phyloP scores from a whole-genome alignment of 2,113 vertebrate genomes.

The Psittacara wagleri region DNA sequence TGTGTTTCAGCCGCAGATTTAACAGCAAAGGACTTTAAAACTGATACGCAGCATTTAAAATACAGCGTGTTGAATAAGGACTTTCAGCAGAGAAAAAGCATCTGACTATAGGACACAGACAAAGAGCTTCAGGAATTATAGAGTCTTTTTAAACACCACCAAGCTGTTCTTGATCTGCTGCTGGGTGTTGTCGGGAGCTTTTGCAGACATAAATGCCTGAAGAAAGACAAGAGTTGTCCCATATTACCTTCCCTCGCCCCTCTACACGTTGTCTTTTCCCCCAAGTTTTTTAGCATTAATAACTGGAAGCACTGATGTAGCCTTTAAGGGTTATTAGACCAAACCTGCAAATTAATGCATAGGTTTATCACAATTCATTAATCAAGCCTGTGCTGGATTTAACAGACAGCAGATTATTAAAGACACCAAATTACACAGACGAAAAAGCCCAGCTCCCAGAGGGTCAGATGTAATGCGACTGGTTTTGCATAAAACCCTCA shows the following conservation, averaged over 20 bases:
- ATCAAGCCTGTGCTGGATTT: constrained; percentile 78
- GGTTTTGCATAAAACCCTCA: constrained; percentile 82
- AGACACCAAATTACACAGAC: constrained; percentile 78
- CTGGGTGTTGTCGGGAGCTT: neutral
- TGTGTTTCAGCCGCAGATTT: neutral
- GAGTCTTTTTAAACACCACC: neutral
- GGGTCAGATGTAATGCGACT: constrained; percentile 77
- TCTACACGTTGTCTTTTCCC: constrained; percentile 53
- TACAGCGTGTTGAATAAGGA: neutral
- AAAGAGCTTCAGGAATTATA: neutral
- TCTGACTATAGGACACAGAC: neutral
- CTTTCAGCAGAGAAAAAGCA: neutral
- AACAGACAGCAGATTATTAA: constrained; percentile 82
- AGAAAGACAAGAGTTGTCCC: constrained; percentile 8
- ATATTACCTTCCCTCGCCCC: constrained; percentile 38
- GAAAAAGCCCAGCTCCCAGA: constrained; percentile 69
- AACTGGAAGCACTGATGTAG: constrained; percentile 70
- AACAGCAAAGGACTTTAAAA: neutral
- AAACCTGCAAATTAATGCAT: constrained; percentile 79
- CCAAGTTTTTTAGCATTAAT: constrained; percentile 69
- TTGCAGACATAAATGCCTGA: neutral
- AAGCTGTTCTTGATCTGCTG: neutral
- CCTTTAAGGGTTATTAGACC: constrained; percentile 76
- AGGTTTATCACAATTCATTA: constrained; percentile 82
- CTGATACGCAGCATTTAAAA: neutral